Percentiles rank a stretch among this genome's conserved stretches.
These are phyloP conservation scores for Cepphus grylle DNA, from an alignment of 2,113 vertebrate genomes.

Conservation along the genomic window DNA sequence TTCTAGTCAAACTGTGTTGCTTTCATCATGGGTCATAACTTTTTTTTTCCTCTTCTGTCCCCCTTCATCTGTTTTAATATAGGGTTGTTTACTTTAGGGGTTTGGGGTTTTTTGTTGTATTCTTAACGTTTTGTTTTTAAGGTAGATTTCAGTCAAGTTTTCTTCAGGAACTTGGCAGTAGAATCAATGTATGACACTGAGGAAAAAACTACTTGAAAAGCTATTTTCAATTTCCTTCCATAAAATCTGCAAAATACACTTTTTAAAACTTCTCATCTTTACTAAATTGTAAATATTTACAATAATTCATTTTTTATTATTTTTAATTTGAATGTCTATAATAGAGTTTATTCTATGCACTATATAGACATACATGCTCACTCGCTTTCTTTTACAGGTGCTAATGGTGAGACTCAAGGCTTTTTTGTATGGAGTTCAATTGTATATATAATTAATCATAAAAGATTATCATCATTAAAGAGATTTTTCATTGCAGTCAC, in stretches of 20 bases:
- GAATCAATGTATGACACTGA: background rate
- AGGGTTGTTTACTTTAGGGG: background rate
- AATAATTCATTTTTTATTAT: background rate
- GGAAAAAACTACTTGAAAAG: background rate
- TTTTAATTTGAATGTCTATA: background rate
- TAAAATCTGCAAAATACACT: background rate
- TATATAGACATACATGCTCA: background rate
- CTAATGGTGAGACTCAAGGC: accelerated
- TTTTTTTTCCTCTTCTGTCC: background rate
- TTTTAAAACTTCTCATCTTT: background rate
- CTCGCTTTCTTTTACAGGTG: background rate
- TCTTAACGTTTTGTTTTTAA: background rate
- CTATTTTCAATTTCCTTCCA: background rate
- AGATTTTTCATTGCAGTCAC: background rate
- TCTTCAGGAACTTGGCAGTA: background rate
- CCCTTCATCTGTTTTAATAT: background rate
- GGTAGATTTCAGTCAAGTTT: background rate
- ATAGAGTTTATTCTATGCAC: background rate
- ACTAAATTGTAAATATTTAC: background rate
- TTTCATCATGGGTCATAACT: background rate
- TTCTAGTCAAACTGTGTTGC: background rate
- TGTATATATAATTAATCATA: background rate
- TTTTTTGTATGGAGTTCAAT: background rate
- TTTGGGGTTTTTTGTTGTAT: background rate
- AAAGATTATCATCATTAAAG: background rate